phyloP scores from a whole-genome alignment of 2,888 invertebrate genomes.

The Nemoura dubitans region DNA sequence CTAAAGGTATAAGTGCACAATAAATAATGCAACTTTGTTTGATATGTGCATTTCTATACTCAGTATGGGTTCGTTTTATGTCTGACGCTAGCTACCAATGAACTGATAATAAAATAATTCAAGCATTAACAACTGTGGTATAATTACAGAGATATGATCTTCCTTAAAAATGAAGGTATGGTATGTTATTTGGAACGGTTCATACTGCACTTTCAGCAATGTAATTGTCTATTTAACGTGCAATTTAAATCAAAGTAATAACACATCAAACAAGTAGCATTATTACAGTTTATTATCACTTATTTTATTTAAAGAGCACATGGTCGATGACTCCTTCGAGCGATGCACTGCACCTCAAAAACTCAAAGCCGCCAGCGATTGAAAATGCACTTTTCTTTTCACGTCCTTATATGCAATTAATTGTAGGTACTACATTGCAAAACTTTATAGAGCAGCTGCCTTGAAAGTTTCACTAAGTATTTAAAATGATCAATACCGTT shows the following conservation, averaged over 20 bases:
- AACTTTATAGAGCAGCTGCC: background rate
- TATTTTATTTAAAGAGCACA: background rate
- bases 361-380: background rate
- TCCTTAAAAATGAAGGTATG: background rate
- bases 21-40: no score
- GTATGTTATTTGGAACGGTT: background rate
- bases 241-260: background rate
- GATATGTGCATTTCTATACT: no score
- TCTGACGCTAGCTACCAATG: background rate
- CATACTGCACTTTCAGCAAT: background rate
- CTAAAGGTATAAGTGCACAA: background rate
- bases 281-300: background rate
- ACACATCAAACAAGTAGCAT: background rate
- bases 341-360: background rate
- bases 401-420: background rate
- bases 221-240: constrained; percentile 24
- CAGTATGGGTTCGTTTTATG: background rate
- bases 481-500: background rate
- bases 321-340: background rate
- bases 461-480: background rate
- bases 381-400: constrained; percentile 7
- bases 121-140: background rate
- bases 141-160: background rate
- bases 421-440: background rate
- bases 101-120: background rate